Conservation (phyloP, 2,888 invertebrate genomes). For the Clunio marinus region DNA sequence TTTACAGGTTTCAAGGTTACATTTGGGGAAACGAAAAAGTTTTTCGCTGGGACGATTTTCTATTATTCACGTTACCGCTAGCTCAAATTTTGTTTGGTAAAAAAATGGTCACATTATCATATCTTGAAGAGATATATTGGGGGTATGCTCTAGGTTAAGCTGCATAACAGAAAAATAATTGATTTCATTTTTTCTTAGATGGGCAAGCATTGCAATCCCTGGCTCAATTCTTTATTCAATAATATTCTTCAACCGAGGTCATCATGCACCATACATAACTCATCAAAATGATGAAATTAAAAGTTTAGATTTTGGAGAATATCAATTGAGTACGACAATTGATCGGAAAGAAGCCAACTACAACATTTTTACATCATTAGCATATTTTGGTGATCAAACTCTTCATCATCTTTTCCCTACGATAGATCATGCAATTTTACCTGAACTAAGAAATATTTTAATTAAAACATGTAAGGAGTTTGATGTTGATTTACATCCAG, state of each 20-base stretch:
- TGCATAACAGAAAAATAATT: too few species aligned
- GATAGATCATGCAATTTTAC: slow-evolving; percentile 68
- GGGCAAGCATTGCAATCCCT: slow-evolving; percentile 56
- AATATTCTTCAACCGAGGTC: slow-evolving; percentile 68
- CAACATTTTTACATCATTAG: slow-evolving; percentile 63
- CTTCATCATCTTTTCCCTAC: slow-evolving; percentile 79
- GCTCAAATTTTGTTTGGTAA: too few species aligned
- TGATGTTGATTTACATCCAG: slow-evolving; percentile 44
- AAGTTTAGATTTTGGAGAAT: slow-evolving; percentile 70
- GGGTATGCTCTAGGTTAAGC: too few species aligned
- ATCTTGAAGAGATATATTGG: too few species aligned
- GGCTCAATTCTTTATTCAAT: slow-evolving; percentile 60
- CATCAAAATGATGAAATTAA: slow-evolving; percentile 70
- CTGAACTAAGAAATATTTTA: slow-evolving; percentile 59
- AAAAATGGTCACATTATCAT: too few species aligned
- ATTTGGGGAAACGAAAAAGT: slow-evolving; percentile 19
- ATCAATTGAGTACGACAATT: slow-evolving; percentile 68
- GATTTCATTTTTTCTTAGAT: too few species aligned
- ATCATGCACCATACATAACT: slow-evolving; percentile 73
- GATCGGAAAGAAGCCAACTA: slow-evolving; percentile 66
- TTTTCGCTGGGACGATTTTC: slow-evolving; percentile 41
- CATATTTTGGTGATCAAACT: slow-evolving; percentile 72
- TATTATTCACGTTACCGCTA: slow-evolving; percentile 50
- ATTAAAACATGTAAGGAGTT: slow-evolving; percentile 49
- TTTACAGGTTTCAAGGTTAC: neutral